Evolutionary conservation across 2,113 vertebrate genomes (phyloP).

Genomic region (Seriola aureovittata): DNA sequence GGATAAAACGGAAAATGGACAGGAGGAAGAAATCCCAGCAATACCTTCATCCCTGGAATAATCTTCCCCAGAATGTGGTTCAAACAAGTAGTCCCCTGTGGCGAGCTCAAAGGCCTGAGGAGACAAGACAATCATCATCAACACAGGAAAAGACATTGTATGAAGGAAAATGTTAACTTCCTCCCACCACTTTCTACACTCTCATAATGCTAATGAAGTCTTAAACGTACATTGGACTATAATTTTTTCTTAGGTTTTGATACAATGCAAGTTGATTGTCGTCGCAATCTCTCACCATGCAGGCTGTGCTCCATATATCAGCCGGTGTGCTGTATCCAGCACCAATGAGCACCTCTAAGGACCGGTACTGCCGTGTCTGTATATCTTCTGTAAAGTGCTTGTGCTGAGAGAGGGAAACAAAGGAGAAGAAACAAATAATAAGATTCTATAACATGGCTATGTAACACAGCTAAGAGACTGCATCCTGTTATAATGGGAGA

Average conservation of each 20-base stretch:
- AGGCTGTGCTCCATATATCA: slow-evolving; percentile 98
- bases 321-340: slow-evolving; percentile 95
- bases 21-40: slow-evolving; percentile 25
- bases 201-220: not conserved
- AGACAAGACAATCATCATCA: slow-evolving; percentile 51
- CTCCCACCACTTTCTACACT: not conserved
- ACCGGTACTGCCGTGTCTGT: slow-evolving; percentile 97
- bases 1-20: slow-evolving; percentile 4
- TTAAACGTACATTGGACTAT: not conserved
- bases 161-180: not conserved
- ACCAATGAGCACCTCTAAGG: slow-evolving; percentile 95
- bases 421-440: not conserved
- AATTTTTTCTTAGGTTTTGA: not conserved
- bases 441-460: not conserved
- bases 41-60: slow-evolving; percentile 98
- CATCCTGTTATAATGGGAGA: not conserved
- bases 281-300: slow-evolving; percentile 89
- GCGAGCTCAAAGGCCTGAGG: slow-evolving; percentile 95
- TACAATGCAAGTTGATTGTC: not conserved
- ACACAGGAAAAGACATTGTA: slow-evolving; percentile 20
- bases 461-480: not conserved
- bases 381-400: slow-evolving; percentile 99
- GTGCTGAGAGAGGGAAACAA: slow-evolving; percentile 81
- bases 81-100: slow-evolving; percentile 98
- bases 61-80: slow-evolving; percentile 97